Conservation (phyloP, 1,140 invertebrate species). For the Achatina immaculata region DNA sequence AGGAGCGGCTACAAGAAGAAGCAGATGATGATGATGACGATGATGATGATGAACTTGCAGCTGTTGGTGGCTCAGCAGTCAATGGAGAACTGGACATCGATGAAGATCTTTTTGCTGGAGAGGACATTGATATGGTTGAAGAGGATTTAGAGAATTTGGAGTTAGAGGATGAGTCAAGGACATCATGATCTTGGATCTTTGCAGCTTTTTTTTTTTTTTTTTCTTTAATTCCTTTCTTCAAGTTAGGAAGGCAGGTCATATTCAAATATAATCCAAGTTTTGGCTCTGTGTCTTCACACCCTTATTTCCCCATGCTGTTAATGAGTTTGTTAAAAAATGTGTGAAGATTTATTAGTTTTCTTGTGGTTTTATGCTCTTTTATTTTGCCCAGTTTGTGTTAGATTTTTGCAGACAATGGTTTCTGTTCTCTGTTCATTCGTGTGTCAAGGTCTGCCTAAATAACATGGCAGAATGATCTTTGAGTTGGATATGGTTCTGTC, state of each 20-base stretch:
- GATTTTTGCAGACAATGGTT: too few relatives aligned
- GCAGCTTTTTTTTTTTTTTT: neutral
- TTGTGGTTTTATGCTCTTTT: too few relatives aligned
- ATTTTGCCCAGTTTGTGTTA: too few relatives aligned
- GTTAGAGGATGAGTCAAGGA: constrained; percentile 51
- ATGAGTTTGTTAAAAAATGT: too few relatives aligned
- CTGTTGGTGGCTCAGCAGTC: too few relatives aligned
- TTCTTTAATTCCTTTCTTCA: neutral
- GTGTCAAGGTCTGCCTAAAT: too few relatives aligned
- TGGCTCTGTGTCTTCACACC: neutral
- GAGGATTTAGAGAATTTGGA: constrained; percentile 81
- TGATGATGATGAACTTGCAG: too few relatives aligned
- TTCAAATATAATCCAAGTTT: neutral
- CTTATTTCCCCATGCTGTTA: too few relatives aligned
- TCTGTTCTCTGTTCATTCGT: too few relatives aligned
- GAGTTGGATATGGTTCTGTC: too few relatives aligned
- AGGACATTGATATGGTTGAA: constrained; percentile 85
- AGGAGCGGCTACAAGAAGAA: constrained; percentile 43
- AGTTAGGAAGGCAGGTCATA: neutral
- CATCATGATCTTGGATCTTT: constrained; percentile 16
- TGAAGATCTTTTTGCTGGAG: constrained; percentile 93
- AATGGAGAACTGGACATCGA: constrained; percentile 78
- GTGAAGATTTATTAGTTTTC: too few relatives aligned
- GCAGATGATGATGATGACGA: constrained; percentile 61
- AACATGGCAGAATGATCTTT: too few relatives aligned